These are phyloP conservation scores for Meda fulgida DNA, from an alignment of 2,797 vertebrate species.

Conservation along the genomic window DNA sequence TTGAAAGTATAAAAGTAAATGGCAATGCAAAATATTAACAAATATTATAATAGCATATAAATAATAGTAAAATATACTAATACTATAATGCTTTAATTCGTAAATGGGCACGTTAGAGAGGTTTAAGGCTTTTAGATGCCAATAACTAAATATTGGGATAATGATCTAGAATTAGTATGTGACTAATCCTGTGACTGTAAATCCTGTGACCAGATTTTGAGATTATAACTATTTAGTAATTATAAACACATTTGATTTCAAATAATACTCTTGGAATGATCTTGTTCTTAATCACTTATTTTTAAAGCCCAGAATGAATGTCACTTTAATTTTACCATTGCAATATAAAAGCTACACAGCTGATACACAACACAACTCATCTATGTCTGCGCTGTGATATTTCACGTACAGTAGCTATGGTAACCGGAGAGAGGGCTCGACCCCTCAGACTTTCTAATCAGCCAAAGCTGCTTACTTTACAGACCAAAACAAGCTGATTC, in stretches of 20 bases:
- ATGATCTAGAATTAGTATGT: constrained; percentile 4
- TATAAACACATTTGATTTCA: constrained; percentile 23
- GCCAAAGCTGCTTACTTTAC: constrained; percentile 36
- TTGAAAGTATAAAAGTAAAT: background rate
- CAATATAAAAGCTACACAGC: background rate
- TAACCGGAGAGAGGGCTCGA: background rate
- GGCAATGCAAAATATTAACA: background rate
- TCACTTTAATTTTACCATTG: background rate
- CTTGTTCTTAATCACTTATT: background rate
- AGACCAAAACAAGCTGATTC: constrained; percentile 26
- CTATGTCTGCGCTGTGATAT: background rate
- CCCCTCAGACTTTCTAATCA: constrained; percentile 22
- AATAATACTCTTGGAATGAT: constrained; percentile 18
- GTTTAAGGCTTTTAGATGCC: background rate
- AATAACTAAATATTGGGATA: constrained; percentile 10
- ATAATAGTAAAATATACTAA: background rate
- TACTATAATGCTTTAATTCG: background rate
- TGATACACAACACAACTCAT: background rate
- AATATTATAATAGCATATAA: background rate
- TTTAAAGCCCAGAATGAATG: background rate
- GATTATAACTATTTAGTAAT: constrained; percentile 22
- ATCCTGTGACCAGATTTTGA: constrained; percentile 36
- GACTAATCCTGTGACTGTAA: constrained; percentile 8
- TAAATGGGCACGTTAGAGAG: background rate
- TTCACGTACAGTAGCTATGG: background rate